Percentiles rank a stretch among this genome's conserved stretches.
Evolutionary conservation across 2,888 invertebrate species (phyloP).

Genomic region (Campoletis raptor): DNA sequence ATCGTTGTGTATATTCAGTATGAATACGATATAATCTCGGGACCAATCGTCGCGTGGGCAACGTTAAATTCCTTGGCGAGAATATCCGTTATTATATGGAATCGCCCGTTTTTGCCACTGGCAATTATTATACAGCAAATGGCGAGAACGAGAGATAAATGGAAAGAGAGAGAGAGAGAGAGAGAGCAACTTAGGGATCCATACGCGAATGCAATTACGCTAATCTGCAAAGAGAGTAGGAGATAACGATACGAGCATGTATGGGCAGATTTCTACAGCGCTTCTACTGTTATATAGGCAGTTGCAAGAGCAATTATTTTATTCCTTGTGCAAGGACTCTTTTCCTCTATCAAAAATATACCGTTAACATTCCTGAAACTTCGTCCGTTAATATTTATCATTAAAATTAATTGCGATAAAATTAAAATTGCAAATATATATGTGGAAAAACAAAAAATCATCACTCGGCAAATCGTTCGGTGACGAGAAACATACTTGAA

Average conservation of each 20-base stretch:
- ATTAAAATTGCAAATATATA: background rate
- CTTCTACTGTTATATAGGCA: conserved; percentile 44
- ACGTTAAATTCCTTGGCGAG: conserved; percentile 50
- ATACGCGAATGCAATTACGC: conserved; percentile 63
- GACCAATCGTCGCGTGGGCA: conserved; percentile 65
- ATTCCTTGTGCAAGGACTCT: conserved; percentile 35
- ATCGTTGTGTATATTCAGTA: conserved; percentile 3
- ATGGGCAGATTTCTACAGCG: conserved; percentile 38
- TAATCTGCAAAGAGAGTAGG: conserved; percentile 54
- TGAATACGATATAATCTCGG: conserved; percentile 61
- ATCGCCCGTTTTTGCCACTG: conserved; percentile 29
- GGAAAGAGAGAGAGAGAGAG: conserved; percentile 3
- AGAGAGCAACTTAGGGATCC: conserved; percentile 42
- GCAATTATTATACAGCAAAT: conserved; percentile 61
- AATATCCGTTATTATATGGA: conserved; percentile 59
- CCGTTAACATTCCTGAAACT: conserved; percentile 51
- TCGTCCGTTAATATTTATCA: background rate
- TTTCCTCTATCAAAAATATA: conserved; percentile 32
- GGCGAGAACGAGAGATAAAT: conserved; percentile 26
- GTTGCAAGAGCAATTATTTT: conserved; percentile 57
- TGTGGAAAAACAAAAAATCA: background rate
- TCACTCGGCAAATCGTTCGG: background rate
- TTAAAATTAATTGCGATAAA: conserved; percentile 6
- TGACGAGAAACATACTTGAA: background rate
- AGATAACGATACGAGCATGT: conserved; percentile 62